phyloP scores from a whole-genome alignment of 2,797 vertebrate species.

The Adelosebastes latens region DNA sequence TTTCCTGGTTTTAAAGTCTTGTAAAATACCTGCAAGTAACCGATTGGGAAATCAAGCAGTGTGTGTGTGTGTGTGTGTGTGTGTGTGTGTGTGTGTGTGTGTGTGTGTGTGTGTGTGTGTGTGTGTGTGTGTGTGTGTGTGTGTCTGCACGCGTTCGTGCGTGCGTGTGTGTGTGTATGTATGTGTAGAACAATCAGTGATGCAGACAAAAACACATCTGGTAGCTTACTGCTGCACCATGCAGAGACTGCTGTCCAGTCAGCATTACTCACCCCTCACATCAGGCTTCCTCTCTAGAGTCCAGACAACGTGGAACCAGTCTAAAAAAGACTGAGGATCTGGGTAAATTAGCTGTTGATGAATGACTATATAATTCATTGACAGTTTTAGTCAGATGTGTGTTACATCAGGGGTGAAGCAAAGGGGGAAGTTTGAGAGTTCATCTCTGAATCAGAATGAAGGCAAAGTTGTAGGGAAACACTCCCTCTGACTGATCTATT shows the following conservation, averaged over 20 bases:
- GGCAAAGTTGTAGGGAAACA: constrained; percentile 18
- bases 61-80: constrained; percentile 8
- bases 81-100: constrained; percentile 2
- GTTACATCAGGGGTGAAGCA: neutral
- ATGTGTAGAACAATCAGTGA: constrained; percentile 44
- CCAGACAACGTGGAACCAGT: constrained; percentile 25
- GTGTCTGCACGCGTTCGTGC: too few species aligned
- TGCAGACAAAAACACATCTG: constrained; percentile 59
- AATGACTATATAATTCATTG: neutral
- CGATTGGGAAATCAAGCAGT: constrained; percentile 7
- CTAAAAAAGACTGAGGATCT: neutral
- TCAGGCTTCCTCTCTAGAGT: constrained; percentile 15
- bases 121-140: neutral
- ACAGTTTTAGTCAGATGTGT: neutral
- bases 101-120: constrained; percentile 9
- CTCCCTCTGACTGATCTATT: neutral
- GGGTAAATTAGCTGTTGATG: neutral
- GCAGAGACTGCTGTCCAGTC: constrained; percentile 62
- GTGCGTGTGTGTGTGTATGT: constrained; percentile 9
- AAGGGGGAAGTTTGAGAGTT: neutral
- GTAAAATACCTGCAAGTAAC: constrained; percentile 61
- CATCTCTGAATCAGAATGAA: neutral
- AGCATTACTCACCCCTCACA: constrained; percentile 63
- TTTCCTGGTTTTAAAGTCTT: constrained; percentile 53
- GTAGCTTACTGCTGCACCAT: constrained; percentile 45